These are phyloP conservation scores for Acipenser transmontanus DNA, from an alignment of 2,797 vertebrate species.

Conservation along the genomic window DNA sequence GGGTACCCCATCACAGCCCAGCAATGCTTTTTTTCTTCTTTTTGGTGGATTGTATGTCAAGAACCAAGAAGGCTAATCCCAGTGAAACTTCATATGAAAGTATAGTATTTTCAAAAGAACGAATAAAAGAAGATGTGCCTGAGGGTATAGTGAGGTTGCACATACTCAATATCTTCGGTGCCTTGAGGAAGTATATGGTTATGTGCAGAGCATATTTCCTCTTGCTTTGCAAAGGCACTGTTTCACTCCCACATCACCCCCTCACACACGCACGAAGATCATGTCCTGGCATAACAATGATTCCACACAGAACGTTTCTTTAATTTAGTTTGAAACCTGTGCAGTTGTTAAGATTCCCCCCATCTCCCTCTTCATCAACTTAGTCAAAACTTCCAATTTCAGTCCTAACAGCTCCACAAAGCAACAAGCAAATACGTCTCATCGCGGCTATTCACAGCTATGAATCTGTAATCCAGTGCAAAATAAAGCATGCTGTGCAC, in stretches of 20 bases:
- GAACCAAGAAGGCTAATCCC: neutral
- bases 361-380: too few relatives aligned
- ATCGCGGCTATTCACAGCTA: too few relatives aligned
- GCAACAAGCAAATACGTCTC: too few relatives aligned
- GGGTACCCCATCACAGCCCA: neutral
- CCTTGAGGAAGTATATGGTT: neutral
- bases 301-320: too few relatives aligned
- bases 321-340: too few relatives aligned
- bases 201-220: constrained; percentile 1
- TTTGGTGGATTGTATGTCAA: neutral
- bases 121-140: neutral
- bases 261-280: neutral
- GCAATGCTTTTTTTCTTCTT: neutral
- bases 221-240: neutral
- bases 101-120: neutral
- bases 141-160: neutral
- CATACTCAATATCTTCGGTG: neutral
- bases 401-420: too few relatives aligned
- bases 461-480: too few relatives aligned
- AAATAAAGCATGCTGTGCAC: too few relatives aligned
- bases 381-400: too few relatives aligned
- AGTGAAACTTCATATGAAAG: neutral
- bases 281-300: too few relatives aligned
- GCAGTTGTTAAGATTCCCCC: too few relatives aligned
- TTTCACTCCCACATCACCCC: neutral